Evolutionary conservation across 2,797 vertebrate species (phyloP).

Genomic region (Xerus rutilus): DNA sequence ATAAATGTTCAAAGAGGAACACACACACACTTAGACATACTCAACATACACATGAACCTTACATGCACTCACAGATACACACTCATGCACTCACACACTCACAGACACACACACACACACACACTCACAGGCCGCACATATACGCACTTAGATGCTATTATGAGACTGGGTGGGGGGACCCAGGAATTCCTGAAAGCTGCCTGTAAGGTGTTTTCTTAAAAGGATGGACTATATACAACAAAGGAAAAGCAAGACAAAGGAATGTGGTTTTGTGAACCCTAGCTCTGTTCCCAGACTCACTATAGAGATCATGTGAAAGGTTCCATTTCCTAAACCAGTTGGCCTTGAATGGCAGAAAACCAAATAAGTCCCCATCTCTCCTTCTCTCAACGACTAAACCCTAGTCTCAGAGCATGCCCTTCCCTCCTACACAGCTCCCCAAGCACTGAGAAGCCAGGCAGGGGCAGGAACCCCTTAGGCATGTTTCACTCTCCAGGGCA

Average conservation of each 20-base stretch:
- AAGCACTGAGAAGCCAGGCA: background rate
- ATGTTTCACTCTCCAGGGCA: background rate
- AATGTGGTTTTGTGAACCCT: background rate
- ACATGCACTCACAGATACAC: background rate
- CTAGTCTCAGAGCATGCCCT: background rate
- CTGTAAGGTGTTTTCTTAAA: background rate
- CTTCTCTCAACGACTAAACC: background rate
- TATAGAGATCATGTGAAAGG: background rate
- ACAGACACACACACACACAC: background rate
- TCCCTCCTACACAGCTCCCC: fast-evolving
- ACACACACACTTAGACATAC: background rate
- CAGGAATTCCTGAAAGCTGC: background rate
- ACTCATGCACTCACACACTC: background rate
- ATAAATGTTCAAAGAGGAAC: background rate
- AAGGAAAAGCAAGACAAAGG: background rate
- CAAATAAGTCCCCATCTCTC: background rate
- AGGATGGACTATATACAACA: background rate
- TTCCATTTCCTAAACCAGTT: background rate
- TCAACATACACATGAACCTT: background rate
- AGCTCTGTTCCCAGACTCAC: background rate
- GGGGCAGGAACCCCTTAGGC: background rate
- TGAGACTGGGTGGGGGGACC: background rate
- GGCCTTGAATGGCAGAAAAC: background rate
- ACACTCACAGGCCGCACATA: background rate
- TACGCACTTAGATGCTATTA: background rate